phyloP scores from a whole-genome alignment of 2,797 vertebrate genomes.

The Catostomus latipinnis region DNA sequence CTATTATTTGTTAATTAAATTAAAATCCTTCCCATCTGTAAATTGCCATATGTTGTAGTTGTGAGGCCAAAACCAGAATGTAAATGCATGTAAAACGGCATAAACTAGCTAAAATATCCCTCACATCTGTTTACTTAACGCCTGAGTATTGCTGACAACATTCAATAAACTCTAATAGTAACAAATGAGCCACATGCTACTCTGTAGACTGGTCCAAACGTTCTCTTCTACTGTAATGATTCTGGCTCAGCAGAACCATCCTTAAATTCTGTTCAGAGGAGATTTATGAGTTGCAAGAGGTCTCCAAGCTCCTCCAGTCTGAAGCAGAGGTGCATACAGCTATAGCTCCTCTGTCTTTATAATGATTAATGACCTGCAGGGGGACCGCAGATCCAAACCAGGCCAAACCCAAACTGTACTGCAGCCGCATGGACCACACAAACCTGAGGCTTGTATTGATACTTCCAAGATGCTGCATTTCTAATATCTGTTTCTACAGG shows the following conservation, averaged over 20 bases:
- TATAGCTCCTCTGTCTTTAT: slow-evolving; percentile 29
- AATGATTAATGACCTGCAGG: slow-evolving; percentile 46
- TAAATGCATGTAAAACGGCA: slow-evolving; percentile 6
- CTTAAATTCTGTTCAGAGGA: neutral
- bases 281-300: slow-evolving; percentile 39
- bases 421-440: neutral
- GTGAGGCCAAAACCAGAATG: neutral
- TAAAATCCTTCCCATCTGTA: neutral
- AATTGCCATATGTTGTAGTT: neutral
- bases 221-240: slow-evolving; percentile 22
- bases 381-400: slow-evolving; percentile 23
- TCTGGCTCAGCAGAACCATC: slow-evolving; percentile 27
- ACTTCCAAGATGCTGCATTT: neutral
- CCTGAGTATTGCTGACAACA: slow-evolving; percentile 15
- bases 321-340: neutral
- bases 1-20: neutral
- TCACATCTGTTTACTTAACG: neutral
- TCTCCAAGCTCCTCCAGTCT: neutral
- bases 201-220: slow-evolving; percentile 8
- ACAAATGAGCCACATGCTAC: slow-evolving; percentile 30
- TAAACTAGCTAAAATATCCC: neutral
- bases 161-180: slow-evolving; percentile 27
- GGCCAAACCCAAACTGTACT: neutral
- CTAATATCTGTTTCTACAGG: neutral
- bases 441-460: neutral